These are phyloP conservation scores for Eristalinus sepulchralis DNA, from an alignment of 2,888 invertebrate species.

Conservation along the genomic window DNA sequence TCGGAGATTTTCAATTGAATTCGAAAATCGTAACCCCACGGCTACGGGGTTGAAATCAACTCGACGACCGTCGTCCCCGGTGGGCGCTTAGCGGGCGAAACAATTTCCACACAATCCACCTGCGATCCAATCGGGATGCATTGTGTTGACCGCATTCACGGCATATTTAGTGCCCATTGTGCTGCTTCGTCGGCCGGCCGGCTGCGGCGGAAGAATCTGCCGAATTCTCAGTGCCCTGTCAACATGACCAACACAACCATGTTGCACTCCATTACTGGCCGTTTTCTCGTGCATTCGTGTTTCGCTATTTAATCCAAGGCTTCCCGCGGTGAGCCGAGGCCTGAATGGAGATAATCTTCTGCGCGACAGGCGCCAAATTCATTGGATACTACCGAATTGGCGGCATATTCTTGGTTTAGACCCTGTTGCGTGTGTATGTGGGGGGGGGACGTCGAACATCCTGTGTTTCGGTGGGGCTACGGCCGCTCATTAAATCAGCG, in stretches of 20 bases:
- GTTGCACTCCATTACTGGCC: not conserved
- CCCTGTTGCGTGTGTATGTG: not conserved
- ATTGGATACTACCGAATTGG: not conserved
- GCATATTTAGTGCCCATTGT: constrained; percentile 57
- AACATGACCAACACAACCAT: not conserved
- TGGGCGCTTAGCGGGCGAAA: not conserved
- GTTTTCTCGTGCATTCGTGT: constrained; percentile 9
- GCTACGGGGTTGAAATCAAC: not conserved
- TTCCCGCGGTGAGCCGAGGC: not conserved
- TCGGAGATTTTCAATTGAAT: constrained; percentile 43
- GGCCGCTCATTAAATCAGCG: constrained; percentile 53
- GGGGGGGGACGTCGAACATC: not conserved
- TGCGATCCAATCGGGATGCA: constrained; percentile 45
- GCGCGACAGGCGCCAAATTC: not conserved
- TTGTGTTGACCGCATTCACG: constrained; percentile 49
- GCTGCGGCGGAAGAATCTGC: not conserved
- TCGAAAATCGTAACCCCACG: not conserved
- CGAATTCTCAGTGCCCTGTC: constrained; percentile 22
- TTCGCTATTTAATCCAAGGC: constrained; percentile 14
- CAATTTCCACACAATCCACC: constrained; percentile 50
- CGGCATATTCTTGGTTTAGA: not conserved
- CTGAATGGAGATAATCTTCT: not conserved
- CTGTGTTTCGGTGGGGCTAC: not conserved
- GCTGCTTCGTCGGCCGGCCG: not conserved
- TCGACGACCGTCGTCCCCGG: not conserved